Evolutionary conservation across 2,113 vertebrate genomes (phyloP).

Genomic region (Fulmarus glacialis): DNA sequence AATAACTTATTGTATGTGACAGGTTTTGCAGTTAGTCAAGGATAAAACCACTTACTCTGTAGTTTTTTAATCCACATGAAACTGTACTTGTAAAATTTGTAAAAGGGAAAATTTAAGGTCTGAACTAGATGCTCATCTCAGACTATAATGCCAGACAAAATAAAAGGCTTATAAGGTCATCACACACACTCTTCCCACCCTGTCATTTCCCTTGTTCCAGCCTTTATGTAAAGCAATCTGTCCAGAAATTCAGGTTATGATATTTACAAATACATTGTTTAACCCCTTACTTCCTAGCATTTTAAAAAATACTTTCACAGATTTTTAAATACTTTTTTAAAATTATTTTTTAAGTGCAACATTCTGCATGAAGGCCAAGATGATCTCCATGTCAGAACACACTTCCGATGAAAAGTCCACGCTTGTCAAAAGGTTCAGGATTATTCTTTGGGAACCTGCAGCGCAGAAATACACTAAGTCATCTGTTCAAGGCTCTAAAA

Average conservation of each 20-base stretch:
- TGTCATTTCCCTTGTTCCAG: background rate
- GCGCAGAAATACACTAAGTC: background rate
- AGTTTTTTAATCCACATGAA: background rate
- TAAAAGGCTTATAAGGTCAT: background rate
- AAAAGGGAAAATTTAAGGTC: background rate
- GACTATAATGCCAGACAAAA: background rate
- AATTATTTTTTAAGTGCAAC: background rate
- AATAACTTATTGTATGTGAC: slow-evolving; percentile 9
- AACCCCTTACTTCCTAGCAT: background rate
- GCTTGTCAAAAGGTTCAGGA: background rate
- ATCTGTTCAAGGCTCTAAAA: background rate
- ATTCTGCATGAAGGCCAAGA: background rate
- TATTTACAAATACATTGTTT: background rate
- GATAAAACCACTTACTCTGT: slow-evolving; percentile 9
- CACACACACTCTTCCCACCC: background rate
- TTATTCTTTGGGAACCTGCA: background rate
- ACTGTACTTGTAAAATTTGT: background rate
- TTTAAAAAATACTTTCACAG: background rate
- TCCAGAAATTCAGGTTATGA: background rate
- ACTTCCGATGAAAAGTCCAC: fast-evolving
- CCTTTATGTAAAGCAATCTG: background rate
- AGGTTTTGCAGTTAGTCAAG: slow-evolving; percentile 3
- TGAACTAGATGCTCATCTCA: background rate
- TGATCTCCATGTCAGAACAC: background rate
- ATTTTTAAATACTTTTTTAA: background rate